Conservation (phyloP, 1,140 invertebrate genomes). For the Brachionus rubens region DNA sequence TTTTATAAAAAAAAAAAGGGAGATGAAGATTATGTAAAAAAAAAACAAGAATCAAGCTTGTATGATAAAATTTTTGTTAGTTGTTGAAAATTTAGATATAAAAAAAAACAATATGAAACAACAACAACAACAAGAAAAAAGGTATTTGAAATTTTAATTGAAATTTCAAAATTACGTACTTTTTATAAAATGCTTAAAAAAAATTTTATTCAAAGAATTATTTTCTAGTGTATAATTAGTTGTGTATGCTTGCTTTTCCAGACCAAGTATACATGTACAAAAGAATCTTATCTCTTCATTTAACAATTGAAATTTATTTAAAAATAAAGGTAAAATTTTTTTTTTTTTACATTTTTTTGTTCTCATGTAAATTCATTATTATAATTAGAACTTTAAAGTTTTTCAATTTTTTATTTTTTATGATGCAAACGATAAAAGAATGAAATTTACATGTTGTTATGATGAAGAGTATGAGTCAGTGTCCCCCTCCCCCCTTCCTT, state of each 20-base stretch:
- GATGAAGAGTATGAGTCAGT: too few relatives aligned
- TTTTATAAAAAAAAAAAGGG: background rate
- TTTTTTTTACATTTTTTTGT: background rate
- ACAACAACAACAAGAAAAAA: background rate
- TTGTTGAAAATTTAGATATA: too few relatives aligned
- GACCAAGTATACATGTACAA: background rate
- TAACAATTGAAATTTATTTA: background rate
- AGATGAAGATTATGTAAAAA: conserved; percentile 18
- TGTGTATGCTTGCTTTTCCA: background rate
- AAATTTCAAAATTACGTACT: conserved; percentile 28
- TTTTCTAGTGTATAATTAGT: background rate
- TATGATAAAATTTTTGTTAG: too few relatives aligned
- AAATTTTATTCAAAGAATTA: conserved; percentile 14
- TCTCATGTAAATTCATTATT: conserved; percentile 32
- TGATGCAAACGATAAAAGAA: conserved; percentile 6
- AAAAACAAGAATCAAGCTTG: too few relatives aligned
- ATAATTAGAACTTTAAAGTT: conserved; percentile 23
- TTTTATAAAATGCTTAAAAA: background rate
- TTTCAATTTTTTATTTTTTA: background rate
- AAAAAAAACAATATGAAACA: too few relatives aligned
- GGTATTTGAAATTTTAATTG: background rate
- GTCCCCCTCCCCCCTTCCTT: too few relatives aligned
- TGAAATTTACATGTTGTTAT: too few relatives aligned
- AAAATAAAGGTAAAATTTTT: conserved; percentile 16
- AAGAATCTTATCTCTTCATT: conserved; percentile 28